phyloP scores from a whole-genome alignment of 2,888 invertebrate species.

The Dugesia japonica region DNA sequence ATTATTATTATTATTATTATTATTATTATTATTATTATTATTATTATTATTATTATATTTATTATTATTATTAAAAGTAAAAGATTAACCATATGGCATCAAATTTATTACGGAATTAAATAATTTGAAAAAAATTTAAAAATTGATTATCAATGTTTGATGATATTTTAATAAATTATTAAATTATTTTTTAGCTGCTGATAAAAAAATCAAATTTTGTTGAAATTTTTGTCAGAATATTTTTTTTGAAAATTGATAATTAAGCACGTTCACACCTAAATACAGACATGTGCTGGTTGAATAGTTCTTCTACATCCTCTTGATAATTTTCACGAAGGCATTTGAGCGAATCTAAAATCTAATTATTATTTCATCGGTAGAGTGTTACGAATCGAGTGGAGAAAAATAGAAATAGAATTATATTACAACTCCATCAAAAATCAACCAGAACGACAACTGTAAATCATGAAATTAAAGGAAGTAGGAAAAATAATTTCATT shows the following conservation, averaged over 20 bases:
- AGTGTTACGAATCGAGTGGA: neutral
- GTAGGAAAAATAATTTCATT: constrained; percentile 4
- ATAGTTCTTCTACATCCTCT: constrained; percentile 10
- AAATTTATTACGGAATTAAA: too few relatives aligned
- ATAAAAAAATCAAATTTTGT: constrained; percentile 7
- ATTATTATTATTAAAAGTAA: too few relatives aligned
- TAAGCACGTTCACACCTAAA: constrained; percentile 20
- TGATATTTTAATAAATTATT: neutral
- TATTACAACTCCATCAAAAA: constrained; percentile 11
- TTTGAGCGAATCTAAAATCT: neutral
- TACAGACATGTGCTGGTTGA: constrained; percentile 5
- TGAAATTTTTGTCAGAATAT: neutral
- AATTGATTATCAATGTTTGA: neutral
- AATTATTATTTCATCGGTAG: neutral
- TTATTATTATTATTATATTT: too few relatives aligned
- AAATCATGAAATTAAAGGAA: constrained; percentile 6
- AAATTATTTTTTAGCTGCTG: neutral
- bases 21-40: too few relatives aligned
- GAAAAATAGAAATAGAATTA: constrained; percentile 11
- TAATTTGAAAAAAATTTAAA: too few relatives aligned
- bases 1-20: too few relatives aligned
- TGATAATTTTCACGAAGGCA: constrained; percentile 13
- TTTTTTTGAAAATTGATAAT: neutral
- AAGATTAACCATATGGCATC: too few relatives aligned
- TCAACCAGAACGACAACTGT: neutral